These are phyloP conservation scores for Tridacna gigas DNA, from an alignment of 2,888 invertebrate genomes.

Conservation along the genomic window DNA sequence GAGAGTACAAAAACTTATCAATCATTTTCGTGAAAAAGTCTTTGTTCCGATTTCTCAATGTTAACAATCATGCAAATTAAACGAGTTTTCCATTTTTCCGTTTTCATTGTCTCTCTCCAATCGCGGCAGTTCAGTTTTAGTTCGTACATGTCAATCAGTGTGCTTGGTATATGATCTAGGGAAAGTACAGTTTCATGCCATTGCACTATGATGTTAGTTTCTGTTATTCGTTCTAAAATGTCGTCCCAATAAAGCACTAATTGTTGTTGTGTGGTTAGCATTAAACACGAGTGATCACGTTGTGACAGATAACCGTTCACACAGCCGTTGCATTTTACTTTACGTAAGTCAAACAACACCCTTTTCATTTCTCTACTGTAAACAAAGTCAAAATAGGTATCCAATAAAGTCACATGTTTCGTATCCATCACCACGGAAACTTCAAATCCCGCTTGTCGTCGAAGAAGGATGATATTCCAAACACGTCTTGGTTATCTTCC, in stretches of 20 bases:
- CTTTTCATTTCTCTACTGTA: conserved; percentile 48
- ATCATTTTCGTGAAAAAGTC: conserved; percentile 26
- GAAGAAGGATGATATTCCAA: background rate
- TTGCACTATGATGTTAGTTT: conserved; percentile 34
- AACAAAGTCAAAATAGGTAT: conserved; percentile 54
- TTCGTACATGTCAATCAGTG: conserved; percentile 40
- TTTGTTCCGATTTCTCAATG: background rate
- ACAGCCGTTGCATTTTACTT: conserved; percentile 47
- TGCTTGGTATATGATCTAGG: conserved; percentile 18
- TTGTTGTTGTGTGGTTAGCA: conserved; percentile 32
- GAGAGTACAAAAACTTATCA: too few relatives aligned
- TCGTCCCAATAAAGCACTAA: conserved; percentile 48
- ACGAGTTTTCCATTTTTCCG: conserved; percentile 32
- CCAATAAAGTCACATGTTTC: conserved; percentile 42
- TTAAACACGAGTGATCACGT: conserved; percentile 43
- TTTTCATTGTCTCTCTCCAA: conserved; percentile 56
- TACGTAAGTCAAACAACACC: conserved; percentile 31
- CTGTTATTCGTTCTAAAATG: conserved; percentile 38
- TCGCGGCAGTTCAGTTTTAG: conserved; percentile 45
- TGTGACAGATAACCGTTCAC: conserved; percentile 35
- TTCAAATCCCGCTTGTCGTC: background rate
- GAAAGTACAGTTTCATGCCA: conserved; percentile 35
- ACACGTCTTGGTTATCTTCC: background rate
- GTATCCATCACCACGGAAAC: conserved; percentile 37
- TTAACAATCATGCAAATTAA: conserved; percentile 39